Evolutionary conservation across 2,797 vertebrate species (phyloP).

Genomic region (Tangara arthus): DNA sequence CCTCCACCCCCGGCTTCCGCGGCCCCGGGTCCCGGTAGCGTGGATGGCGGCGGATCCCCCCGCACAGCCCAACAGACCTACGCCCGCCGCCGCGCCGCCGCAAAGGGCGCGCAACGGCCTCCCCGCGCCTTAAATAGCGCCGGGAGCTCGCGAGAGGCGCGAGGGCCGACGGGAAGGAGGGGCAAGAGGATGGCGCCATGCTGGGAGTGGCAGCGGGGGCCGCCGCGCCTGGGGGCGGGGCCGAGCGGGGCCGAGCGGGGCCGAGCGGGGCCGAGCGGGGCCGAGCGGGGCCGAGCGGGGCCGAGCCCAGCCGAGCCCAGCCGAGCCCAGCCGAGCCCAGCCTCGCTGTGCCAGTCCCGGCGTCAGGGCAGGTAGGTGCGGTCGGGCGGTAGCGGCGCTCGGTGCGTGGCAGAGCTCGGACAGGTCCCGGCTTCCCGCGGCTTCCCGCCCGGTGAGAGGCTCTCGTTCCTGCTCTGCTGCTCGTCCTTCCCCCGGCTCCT

Average conservation of each 20-base stretch:
- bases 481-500: too few relatives aligned
- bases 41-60: neutral
- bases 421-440: neutral
- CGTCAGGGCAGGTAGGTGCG: neutral
- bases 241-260: too few relatives aligned
- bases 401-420: too few relatives aligned
- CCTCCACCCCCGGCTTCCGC: rapidly evolving
- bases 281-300: neutral
- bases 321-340: rapidly evolving
- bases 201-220: neutral
- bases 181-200: rapidly evolving
- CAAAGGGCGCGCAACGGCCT: rapidly evolving
- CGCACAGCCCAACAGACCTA: rapidly evolving
- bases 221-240: neutral
- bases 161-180: neutral
- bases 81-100: rapidly evolving
- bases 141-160: neutral
- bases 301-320: rapidly evolving
- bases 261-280: rapidly evolving
- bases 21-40: rapidly evolving
- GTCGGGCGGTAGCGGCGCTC: neutral
- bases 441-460: neutral
- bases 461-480: neutral
- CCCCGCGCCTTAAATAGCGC: neutral
- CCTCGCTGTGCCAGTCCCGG: neutral